These are phyloP conservation scores for Pygmarrhopalites habei DNA, from an alignment of 1,140 invertebrate species.

Conservation along the genomic window DNA sequence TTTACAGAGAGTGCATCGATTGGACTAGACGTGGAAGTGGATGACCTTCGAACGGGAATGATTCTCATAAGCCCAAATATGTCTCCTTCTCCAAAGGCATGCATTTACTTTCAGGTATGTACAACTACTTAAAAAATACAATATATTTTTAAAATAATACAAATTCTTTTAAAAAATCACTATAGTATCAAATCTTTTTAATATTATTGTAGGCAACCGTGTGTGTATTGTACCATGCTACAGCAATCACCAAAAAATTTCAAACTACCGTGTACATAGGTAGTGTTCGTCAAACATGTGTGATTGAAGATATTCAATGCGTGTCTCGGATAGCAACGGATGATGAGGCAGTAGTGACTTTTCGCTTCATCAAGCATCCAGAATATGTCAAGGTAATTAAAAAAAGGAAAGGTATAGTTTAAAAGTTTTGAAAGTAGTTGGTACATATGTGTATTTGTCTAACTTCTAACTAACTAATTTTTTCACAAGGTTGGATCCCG, in stretches of 20 bases:
- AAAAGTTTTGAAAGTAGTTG: too few relatives aligned
- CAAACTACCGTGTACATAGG: conserved; percentile 92
- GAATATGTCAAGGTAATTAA: conserved; percentile 86
- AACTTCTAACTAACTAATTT: too few relatives aligned
- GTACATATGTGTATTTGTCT: too few relatives aligned
- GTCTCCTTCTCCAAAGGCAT: conserved; percentile 8
- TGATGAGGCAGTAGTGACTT: conserved; percentile 75
- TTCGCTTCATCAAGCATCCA: conserved; percentile 79
- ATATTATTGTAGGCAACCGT: conserved; percentile 74
- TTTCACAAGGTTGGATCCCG: too few relatives aligned
- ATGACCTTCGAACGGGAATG: conserved; percentile 73
- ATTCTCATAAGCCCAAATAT: conserved; percentile 42
- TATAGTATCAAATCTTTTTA: too few relatives aligned
- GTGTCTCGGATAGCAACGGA: conserved; percentile 52
- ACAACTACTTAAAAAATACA: too few relatives aligned
- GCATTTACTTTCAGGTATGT: conserved; percentile 38
- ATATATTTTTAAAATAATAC: too few relatives aligned
- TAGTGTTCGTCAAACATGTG: conserved; percentile 87
- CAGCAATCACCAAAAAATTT: conserved; percentile 76
- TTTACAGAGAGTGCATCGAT: conserved; percentile 86
- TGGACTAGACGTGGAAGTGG: conserved; percentile 60
- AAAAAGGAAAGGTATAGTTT: too few relatives aligned
- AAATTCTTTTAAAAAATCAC: too few relatives aligned
- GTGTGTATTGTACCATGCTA: conserved; percentile 74
- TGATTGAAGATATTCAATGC: conserved; percentile 21